A percentile compares a stretch with the other conserved stretches of the same genome.
phyloP scores from a whole-genome alignment of 2,113 vertebrate species.

The Crotalus viridis region DNA sequence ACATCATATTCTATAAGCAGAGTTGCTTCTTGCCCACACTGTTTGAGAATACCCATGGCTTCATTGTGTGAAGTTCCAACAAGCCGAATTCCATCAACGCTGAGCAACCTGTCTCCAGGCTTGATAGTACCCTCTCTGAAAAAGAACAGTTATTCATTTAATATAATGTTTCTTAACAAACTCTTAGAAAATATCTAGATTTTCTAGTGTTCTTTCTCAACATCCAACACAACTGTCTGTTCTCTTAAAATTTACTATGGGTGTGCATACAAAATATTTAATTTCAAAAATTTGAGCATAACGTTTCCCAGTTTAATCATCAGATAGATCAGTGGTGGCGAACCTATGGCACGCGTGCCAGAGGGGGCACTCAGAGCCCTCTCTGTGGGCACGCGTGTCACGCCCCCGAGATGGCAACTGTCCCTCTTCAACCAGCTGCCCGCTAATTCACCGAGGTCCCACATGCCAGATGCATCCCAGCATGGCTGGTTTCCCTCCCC shows the following conservation, averaged over 20 bases:
- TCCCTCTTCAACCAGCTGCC: too few species aligned
- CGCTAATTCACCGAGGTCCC: too few species aligned
- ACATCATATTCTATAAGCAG: constrained; percentile 95
- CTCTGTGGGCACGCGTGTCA: too few species aligned
- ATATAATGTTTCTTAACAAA: constrained; percentile 26
- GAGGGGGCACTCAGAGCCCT: too few species aligned
- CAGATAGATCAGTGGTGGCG: not conserved
- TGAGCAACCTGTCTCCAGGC: constrained; percentile 91
- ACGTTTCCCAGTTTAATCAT: not conserved
- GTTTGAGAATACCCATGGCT: constrained; percentile 97
- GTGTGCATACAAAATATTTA: not conserved
- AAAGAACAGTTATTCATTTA: constrained; percentile 57
- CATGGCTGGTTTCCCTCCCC: too few species aligned
- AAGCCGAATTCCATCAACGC: constrained; percentile 94
- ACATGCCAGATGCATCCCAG: too few species aligned
- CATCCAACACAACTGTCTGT: constrained; percentile 45
- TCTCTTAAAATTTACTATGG: constrained; percentile 49
- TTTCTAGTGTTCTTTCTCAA: constrained; percentile 24
- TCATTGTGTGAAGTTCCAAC: constrained; percentile 89
- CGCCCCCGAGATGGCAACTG: too few species aligned
- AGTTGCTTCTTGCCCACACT: constrained; percentile 94
- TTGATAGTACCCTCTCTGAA: constrained; percentile 94
- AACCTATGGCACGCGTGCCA: too few species aligned
- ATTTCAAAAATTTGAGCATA: not conserved
- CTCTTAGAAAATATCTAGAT: constrained; percentile 46